Evolutionary conservation across 2,113 vertebrate genomes (phyloP).

Genomic region (Pongo abelii): DNA sequence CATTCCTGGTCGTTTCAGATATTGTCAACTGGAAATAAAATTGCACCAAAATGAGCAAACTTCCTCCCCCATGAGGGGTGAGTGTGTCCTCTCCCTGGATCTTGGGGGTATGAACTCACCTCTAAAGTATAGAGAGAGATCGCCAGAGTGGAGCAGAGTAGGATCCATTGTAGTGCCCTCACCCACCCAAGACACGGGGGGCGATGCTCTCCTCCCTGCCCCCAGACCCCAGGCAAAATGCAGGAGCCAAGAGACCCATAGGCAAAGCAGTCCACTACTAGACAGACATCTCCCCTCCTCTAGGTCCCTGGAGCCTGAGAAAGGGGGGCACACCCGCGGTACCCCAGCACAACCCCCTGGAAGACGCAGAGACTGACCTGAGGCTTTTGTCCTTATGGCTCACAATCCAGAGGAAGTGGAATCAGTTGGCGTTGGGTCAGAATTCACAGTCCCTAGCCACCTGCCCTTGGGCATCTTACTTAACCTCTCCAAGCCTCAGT

Average conservation of each 20-base stretch:
- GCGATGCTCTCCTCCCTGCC: too few species aligned
- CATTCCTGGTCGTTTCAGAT: not conserved
- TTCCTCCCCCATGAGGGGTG: not conserved
- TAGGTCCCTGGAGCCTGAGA: not conserved
- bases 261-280: not conserved
- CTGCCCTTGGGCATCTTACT: not conserved
- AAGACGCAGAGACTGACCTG: too few species aligned
- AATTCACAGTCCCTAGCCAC: too few species aligned
- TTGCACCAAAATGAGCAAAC: not conserved
- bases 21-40: not conserved
- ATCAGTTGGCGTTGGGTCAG: not conserved
- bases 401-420: not conserved
- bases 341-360: not conserved
- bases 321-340: not conserved
- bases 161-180: not conserved
- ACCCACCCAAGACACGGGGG: not conserved
- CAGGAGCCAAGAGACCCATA: not conserved
- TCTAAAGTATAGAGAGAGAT: not conserved
- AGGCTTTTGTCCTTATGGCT: not conserved
- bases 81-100: not conserved
- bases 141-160: not conserved
- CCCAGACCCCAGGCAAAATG: not conserved
- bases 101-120: not conserved
- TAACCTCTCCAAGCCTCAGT: conserved; percentile 1
- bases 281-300: not conserved